phyloP scores from a whole-genome alignment of 1,140 invertebrate genomes.

The Nebria ingens region DNA sequence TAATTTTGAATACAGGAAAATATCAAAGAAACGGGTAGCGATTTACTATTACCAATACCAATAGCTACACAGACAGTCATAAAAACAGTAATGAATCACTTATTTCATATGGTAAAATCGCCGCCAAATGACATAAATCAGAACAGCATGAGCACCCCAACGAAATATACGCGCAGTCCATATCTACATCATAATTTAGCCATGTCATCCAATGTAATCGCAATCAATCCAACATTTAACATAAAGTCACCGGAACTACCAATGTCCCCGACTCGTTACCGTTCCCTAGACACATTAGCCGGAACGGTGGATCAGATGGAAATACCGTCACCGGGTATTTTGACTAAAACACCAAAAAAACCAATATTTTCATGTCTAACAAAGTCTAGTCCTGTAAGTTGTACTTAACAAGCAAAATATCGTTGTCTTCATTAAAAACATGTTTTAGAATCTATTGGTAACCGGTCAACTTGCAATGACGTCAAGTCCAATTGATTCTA shows the following conservation, averaged over 20 bases:
- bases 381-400: neutral
- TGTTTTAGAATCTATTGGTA: conserved; percentile 1
- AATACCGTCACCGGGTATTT: neutral
- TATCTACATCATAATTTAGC: neutral
- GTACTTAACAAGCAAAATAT: neutral
- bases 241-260: neutral
- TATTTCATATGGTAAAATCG: neutral
- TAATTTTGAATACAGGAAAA: too few species aligned
- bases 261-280: neutral
- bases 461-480: neutral
- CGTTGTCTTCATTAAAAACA: neutral
- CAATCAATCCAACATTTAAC: neutral
- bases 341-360: neutral
- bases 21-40: neutral
- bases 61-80: neutral
- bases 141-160: neutral
- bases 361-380: neutral
- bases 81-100: neutral
- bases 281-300: neutral
- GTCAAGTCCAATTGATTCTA: neutral
- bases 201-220: too few species aligned
- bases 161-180: too few species aligned
- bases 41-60: neutral
- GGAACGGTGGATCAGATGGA: neutral
- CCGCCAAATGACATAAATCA: neutral